A percentile compares a stretch with the other conserved stretches of the same genome.
phyloP scores from a whole-genome alignment of 1,140 invertebrate genomes.

The Apolygus lucorum region DNA sequence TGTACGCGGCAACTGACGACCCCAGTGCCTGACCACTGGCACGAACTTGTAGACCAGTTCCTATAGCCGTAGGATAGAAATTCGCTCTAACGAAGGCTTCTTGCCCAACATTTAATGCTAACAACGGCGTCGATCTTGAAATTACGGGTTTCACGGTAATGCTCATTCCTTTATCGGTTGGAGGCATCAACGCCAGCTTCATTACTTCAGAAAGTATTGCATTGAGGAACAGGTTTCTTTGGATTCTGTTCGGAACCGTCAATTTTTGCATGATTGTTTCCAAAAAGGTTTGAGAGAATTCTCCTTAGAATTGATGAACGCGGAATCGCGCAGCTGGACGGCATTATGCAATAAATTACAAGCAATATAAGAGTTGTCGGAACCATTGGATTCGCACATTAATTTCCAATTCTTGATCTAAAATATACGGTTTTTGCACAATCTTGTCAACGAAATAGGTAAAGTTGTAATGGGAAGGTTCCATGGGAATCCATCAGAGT shows the following conservation, averaged over 20 bases:
- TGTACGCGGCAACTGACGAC: neutral
- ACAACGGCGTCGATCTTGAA: neutral
- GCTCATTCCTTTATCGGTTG: neutral
- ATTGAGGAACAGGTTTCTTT: neutral
- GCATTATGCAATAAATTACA: too few relatives aligned
- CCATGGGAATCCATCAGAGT: too few relatives aligned
- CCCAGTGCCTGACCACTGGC: neutral
- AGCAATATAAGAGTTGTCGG: too few relatives aligned
- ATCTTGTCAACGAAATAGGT: too few relatives aligned
- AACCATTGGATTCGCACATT: too few relatives aligned
- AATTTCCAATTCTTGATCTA: too few relatives aligned
- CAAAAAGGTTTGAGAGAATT: neutral
- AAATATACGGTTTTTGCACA: too few relatives aligned
- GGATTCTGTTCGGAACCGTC: neutral
- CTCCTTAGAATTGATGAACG: too few relatives aligned
- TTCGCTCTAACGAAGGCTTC: neutral
- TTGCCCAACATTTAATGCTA: neutral
- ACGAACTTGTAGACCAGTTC: neutral
- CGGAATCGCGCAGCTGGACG: too few relatives aligned
- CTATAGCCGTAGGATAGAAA: neutral
- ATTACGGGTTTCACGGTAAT: neutral
- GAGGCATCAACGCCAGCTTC: neutral
- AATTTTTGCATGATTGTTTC: neutral
- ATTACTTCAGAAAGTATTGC: neutral
- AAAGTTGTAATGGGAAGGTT: too few relatives aligned